phyloP scores from a whole-genome alignment of 1,140 invertebrate species.

The Ceratina australensis region DNA sequence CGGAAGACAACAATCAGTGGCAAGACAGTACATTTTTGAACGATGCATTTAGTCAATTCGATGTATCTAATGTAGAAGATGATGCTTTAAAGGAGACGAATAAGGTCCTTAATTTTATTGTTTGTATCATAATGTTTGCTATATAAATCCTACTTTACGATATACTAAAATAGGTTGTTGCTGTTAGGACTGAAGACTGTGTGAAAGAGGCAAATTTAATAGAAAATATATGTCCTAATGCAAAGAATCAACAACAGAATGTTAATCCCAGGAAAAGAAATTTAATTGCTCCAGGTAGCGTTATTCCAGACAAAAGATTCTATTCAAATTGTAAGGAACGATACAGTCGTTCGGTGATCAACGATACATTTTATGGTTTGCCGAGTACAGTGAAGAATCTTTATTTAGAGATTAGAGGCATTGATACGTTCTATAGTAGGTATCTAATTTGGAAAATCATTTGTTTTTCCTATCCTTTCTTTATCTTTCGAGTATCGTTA shows the following conservation, averaged over 20 bases:
- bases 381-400: slow-evolving; percentile 83
- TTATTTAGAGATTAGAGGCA: slow-evolving; percentile 84
- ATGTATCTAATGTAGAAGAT: slow-evolving; percentile 15
- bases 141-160: neutral
- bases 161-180: neutral
- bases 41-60: slow-evolving; percentile 39
- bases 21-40: slow-evolving; percentile 56
- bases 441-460: no score
- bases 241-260: neutral
- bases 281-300: neutral
- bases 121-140: neutral
- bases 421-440: slow-evolving; percentile 85
- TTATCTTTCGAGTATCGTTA: no score
- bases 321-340: neutral
- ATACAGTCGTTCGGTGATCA: neutral
- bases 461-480: no score
- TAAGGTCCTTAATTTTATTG: neutral
- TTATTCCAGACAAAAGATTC: slow-evolving; percentile 32
- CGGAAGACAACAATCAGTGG: slow-evolving; percentile 47
- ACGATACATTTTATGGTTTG: slow-evolving; percentile 84
- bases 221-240: neutral
- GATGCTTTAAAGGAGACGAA: neutral
- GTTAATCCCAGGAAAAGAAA: slow-evolving; percentile 39
- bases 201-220: neutral
- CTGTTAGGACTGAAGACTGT: neutral